Percentiles rank a stretch among this genome's conserved stretches.
phyloP scores from a whole-genome alignment of 1,140 invertebrate genomes.

The Sminthurinus signatus region DNA sequence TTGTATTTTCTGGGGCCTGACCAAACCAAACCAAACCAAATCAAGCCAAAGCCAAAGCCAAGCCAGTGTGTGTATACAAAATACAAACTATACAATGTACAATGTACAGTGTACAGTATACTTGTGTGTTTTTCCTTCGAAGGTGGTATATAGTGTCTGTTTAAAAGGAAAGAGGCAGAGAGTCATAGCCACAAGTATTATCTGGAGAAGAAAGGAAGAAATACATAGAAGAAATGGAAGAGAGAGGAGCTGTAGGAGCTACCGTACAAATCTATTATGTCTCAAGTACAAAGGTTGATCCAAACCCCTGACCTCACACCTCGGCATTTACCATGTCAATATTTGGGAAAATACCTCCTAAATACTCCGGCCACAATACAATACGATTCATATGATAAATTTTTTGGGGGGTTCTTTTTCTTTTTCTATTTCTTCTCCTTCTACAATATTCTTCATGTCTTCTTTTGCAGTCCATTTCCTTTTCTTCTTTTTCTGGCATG shows the following conservation, averaged over 20 bases:
- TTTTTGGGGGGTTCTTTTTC: conserved; percentile 1
- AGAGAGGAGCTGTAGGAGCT: not conserved
- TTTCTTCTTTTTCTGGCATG: not conserved
- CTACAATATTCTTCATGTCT: too few relatives aligned
- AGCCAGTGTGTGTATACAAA: not conserved
- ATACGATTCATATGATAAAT: conserved; percentile 27
- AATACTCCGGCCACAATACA: conserved; percentile 25
- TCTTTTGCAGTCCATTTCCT: too few relatives aligned
- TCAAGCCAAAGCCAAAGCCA: not conserved
- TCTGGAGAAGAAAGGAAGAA: too few relatives aligned
- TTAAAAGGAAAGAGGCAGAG: not conserved
- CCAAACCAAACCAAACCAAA: too few relatives aligned
- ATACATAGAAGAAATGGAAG: not conserved
- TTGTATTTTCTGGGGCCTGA: too few relatives aligned
- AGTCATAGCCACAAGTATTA: too few relatives aligned
- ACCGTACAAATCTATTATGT: conserved; percentile 26
- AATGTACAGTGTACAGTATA: not conserved
- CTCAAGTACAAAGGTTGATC: conserved; percentile 6
- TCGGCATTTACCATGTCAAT: conserved; percentile 39
- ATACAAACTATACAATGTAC: too few relatives aligned
- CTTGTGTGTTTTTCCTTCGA: conserved; percentile 14
- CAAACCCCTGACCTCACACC: conserved; percentile 37
- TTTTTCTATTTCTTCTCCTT: not conserved
- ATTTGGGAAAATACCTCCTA: conserved; percentile 37
- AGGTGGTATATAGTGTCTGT: conserved; percentile 4